A percentile compares a stretch with the other conserved stretches of the same genome.
These are phyloP conservation scores for Lagenorhynchus albirostris DNA, from an alignment of 2,113 vertebrate genomes.

Conservation along the genomic window DNA sequence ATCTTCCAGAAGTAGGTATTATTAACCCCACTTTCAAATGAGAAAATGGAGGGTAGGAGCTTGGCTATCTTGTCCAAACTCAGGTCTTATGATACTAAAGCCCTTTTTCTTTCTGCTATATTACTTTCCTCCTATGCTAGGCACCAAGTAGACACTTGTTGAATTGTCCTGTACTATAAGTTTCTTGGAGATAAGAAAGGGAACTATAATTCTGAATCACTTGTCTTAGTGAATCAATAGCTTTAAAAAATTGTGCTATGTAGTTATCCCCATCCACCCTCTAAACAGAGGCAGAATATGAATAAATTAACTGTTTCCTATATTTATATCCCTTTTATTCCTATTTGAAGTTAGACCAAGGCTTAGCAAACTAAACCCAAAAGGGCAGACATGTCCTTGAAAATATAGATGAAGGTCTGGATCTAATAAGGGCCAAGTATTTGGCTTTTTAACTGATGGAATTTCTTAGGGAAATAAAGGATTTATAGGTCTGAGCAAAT, in stretches of 20 bases:
- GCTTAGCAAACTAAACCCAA: background rate
- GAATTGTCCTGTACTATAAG: background rate
- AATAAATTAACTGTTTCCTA: background rate
- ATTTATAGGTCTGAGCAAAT: slow-evolving; percentile 16
- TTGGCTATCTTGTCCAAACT: background rate
- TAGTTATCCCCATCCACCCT: background rate
- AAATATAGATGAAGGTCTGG: slow-evolving; percentile 17
- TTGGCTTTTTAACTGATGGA: slow-evolving; percentile 7
- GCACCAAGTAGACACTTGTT: background rate
- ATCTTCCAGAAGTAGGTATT: background rate
- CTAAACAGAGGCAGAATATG: background rate
- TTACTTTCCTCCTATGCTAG: background rate
- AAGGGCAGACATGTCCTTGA: background rate
- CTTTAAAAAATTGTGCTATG: background rate
- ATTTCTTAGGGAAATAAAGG: slow-evolving; percentile 13
- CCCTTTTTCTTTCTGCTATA: background rate
- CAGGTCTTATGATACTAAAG: background rate
- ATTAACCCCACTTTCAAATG: background rate
- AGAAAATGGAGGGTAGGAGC: background rate
- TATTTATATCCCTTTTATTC: background rate
- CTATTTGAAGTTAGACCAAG: slow-evolving; percentile 4
- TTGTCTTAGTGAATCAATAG: background rate
- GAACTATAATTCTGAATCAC: background rate
- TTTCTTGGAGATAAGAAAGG: background rate
- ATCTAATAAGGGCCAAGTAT: background rate